Evolutionary conservation across 2,797 vertebrate genomes (phyloP).

Genomic region (Pseudomugil gertrudae): DNA sequence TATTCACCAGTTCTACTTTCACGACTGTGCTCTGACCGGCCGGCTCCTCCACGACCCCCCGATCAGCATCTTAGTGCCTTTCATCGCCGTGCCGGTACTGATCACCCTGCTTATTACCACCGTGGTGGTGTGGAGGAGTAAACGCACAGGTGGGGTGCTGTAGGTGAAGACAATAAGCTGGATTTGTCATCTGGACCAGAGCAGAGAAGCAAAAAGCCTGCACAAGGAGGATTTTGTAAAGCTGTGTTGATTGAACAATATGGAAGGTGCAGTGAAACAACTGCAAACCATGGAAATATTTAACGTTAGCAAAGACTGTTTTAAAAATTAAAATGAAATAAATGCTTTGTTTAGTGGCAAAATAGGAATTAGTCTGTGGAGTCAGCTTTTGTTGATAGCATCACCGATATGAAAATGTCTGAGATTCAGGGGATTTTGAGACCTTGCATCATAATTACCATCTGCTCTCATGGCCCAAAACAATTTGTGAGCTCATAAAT

Average conservation of each 20-base stretch:
- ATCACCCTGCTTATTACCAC: conserved; percentile 86
- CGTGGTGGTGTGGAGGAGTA: conserved; percentile 90
- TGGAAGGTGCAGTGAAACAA: not conserved
- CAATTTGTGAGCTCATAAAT: conserved; percentile 45
- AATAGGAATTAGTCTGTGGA: conserved; percentile 1
- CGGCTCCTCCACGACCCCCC: conserved; percentile 85
- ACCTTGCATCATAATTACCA: conserved; percentile 49
- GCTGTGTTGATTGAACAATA: not conserved
- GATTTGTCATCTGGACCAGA: not conserved
- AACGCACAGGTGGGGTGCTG: conserved; percentile 84
- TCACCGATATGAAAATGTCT: conserved; percentile 8
- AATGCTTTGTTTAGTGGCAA: conserved; percentile 27
- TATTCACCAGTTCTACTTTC: conserved; percentile 86
- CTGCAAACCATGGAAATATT: not conserved
- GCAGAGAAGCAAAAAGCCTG: not conserved
- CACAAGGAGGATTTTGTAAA: not conserved
- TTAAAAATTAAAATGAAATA: conserved; percentile 10
- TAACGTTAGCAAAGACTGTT: not conserved
- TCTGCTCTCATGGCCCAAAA: conserved; percentile 46
- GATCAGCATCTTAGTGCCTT: conserved; percentile 81
- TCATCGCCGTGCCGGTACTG: conserved; percentile 85
- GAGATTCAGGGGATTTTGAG: conserved; percentile 44
- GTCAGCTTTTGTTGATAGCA: conserved; percentile 4
- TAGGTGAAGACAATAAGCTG: conserved; percentile 47
- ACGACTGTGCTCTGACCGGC: conserved; percentile 82